A percentile compares a stretch with the other conserved stretches of the same genome.
These are phyloP conservation scores for Musca vetustissima DNA, from an alignment of 1,140 invertebrate species.

Conservation along the genomic window DNA sequence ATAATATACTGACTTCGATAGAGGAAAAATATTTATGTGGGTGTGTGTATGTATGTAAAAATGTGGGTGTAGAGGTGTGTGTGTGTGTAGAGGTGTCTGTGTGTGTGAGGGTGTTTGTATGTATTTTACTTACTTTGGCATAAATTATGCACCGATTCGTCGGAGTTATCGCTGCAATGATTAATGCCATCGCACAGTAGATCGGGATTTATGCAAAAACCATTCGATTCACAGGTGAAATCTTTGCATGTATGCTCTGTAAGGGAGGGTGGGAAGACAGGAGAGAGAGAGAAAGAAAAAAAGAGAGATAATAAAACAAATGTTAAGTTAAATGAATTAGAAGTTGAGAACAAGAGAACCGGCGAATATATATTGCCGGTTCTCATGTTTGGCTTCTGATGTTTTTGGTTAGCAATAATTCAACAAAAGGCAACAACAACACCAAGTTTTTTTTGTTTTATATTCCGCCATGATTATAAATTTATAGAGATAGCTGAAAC, in stretches of 20 bases:
- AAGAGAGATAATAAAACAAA: slow-evolving; percentile 3
- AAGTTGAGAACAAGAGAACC: slow-evolving; percentile 4
- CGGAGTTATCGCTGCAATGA: slow-evolving; percentile 90
- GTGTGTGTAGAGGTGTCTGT: no score
- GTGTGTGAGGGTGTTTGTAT: neutral
- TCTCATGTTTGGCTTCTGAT: no score
- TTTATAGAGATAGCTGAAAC: no score
- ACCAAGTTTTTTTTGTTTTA: no score
- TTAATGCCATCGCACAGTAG: slow-evolving; percentile 87
- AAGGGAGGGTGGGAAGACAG: slow-evolving; percentile 41
- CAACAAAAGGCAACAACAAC: no score
- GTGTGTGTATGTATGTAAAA: neutral
- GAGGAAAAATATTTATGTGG: neutral
- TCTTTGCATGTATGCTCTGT: slow-evolving; percentile 85
- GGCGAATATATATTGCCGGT: neutral
- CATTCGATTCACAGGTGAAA: slow-evolving; percentile 79
- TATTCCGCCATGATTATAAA: no score
- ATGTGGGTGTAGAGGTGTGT: neutral
- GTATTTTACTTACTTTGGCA: slow-evolving; percentile 72
- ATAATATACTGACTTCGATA: neutral
- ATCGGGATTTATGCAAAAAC: slow-evolving; percentile 88
- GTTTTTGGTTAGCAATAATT: no score
- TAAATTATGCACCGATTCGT: slow-evolving; percentile 77
- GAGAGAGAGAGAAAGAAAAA: neutral
- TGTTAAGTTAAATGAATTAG: slow-evolving; percentile 21